These are phyloP conservation scores for Parnassius mnemosyne DNA, from an alignment of 2,888 invertebrate genomes.

Conservation along the genomic window DNA sequence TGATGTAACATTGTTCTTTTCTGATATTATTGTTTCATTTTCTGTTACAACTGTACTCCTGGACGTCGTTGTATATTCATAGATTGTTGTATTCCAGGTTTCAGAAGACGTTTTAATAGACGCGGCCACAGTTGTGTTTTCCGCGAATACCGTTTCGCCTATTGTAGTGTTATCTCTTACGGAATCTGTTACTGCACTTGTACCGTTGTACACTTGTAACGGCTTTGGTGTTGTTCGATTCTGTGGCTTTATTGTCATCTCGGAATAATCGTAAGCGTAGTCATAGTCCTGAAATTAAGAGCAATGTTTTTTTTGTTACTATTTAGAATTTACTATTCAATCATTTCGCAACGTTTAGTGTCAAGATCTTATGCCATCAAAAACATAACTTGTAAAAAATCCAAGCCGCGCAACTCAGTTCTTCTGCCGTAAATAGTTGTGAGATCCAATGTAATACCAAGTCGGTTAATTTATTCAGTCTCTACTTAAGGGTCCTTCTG, in stretches of 20 bases:
- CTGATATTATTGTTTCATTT: slow-evolving; percentile 29
- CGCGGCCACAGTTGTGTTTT: slow-evolving; percentile 32
- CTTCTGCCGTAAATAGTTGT: no score
- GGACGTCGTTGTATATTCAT: slow-evolving; percentile 32
- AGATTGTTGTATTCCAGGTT: slow-evolving; percentile 27
- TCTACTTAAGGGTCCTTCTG: no score
- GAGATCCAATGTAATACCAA: no score
- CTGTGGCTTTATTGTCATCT: slow-evolving; percentile 85
- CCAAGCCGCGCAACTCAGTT: no score
- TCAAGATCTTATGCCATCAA: no score
- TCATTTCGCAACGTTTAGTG: no score
- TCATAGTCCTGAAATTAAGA: slow-evolving; percentile 83
- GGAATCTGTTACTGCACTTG: slow-evolving; percentile 38
- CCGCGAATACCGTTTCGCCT: slow-evolving; percentile 32
- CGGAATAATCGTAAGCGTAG: slow-evolving; percentile 86
- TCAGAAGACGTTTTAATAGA: slow-evolving; percentile 24
- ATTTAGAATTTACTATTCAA: no score
- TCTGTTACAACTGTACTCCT: slow-evolving; percentile 32
- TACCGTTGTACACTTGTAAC: slow-evolving; percentile 41
- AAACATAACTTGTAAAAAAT: no score
- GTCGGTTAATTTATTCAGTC: no score
- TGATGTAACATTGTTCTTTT: slow-evolving; percentile 32
- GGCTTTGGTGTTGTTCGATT: slow-evolving; percentile 68
- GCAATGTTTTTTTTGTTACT: no score
- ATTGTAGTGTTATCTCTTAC: slow-evolving; percentile 44